Conservation (phyloP, 2,113 vertebrate genomes). For the Tichodroma muraria region DNA sequence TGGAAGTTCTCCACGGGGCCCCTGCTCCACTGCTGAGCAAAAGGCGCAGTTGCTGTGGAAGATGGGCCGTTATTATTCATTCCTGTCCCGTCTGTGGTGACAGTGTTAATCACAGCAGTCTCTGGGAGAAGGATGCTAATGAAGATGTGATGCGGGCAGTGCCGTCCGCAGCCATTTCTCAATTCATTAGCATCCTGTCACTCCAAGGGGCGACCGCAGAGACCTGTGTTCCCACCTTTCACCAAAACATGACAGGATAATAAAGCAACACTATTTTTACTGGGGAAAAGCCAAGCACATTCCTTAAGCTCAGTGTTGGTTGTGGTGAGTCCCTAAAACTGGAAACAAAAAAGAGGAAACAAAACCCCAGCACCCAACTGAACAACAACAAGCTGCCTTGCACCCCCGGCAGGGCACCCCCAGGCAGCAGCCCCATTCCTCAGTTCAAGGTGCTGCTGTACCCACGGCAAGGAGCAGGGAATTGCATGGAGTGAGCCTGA, state of each 20-base stretch:
- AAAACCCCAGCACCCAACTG: not conserved
- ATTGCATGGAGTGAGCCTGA: not conserved
- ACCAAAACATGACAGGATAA: constrained; percentile 44
- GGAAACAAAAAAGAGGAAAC: not conserved
- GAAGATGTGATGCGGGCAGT: constrained; percentile 58
- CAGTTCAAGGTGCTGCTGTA: rapidly evolving
- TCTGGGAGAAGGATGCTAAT: constrained; percentile 60
- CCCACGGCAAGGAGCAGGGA: rapidly evolving
- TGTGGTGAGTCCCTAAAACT: not conserved
- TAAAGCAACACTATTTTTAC: not conserved
- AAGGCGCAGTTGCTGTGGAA: not conserved
- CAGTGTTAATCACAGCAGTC: constrained; percentile 58
- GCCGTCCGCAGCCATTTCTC: constrained; percentile 6
- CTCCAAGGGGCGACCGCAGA: not conserved
- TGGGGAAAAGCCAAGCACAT: not conserved
- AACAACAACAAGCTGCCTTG: rapidly evolving
- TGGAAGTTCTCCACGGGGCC: not conserved
- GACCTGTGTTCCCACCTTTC: constrained; percentile 14
- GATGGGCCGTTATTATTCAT: constrained; percentile 48
- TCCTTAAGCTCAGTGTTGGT: not conserved
- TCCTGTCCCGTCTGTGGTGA: constrained; percentile 60
- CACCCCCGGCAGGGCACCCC: not conserved
- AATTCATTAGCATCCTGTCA: constrained; percentile 53
- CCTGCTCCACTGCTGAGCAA: not conserved
- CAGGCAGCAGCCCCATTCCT: not conserved